Base-by-base conservation (phyloP, 1,140 invertebrate genomes). In the Polypedilum pembai region DNA sequence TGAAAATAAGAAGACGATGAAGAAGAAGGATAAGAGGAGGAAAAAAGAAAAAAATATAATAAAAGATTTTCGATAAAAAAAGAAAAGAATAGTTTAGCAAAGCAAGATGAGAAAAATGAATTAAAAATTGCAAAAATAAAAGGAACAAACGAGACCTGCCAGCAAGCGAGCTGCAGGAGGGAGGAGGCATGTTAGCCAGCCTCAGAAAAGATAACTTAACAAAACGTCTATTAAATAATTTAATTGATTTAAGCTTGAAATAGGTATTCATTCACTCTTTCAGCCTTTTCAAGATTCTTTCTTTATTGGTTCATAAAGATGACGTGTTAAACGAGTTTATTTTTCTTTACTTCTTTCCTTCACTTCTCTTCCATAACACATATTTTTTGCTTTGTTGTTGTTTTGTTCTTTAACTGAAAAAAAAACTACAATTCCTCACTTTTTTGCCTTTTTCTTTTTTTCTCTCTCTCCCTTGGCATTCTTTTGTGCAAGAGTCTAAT, bases 201-300 rank as follows among this genome's bases (percentile, higher is more conserved):
- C 45, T 12, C n/a, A n/a, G 45, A 56, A n/a, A 56, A 12, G 15
- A 56, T 15, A n/a, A 56, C 10, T 15, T 56, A 56, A 56, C 45
- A 56, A 56, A 56, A 56, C 10, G 12, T 18, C 17, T 21, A 69
- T 69, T 69, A 69, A 69, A 69, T 69, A 69, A 69, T 69, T 69
- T 20, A 69, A 69, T 69, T 69, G 65, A 45, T 66, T 20, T 10
- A 69, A 33, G 65, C 8, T 21, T 18, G 18, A 18, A 20, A 69
- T 69, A 69, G 65, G 65, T 69, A 69, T 69, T 69, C 65, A 69
- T 69, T 69, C 65, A 69, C 65, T 18, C 17, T 69, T 69, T 69
- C 4, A 18, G 65, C 20, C 20, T 10, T 21, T 69, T 69, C 10
- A 10, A 69, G 65, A 69, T 69, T 69, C 65, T 69, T 69, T 69